Conservation (phyloP, 2,113 vertebrate genomes). For the Trematocara nigrifrons region DNA sequence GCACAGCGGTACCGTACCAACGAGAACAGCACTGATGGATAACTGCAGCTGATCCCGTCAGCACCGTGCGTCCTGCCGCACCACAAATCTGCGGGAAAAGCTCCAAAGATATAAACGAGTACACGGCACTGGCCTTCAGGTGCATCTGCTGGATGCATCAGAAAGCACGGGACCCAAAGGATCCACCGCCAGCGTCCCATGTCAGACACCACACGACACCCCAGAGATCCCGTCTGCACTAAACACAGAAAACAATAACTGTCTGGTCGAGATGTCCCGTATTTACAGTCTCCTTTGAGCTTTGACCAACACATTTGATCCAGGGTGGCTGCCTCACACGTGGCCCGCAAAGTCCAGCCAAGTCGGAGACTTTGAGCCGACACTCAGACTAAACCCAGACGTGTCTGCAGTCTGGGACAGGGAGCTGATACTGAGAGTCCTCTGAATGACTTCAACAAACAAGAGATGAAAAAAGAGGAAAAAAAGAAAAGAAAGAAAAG, state of each 20-base stretch:
- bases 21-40: neutral
- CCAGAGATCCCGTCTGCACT: rapidly evolving
- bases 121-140: rapidly evolving
- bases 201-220: neutral
- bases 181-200: rapidly evolving
- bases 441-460: neutral
- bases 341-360: neutral
- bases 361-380: rapidly evolving
- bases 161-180: neutral
- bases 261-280: neutral
- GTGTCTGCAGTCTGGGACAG: neutral
- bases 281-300: neutral
- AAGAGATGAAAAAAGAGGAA: no score
- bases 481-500: no score
- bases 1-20: neutral
- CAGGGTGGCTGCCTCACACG: neutral
- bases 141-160: rapidly evolving
- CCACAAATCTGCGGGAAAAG: rapidly evolving
- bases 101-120: neutral
- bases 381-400: neutral
- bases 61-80: neutral
- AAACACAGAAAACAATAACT: neutral
- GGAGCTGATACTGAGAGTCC: neutral
- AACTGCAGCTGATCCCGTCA: rapidly evolving
- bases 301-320: neutral